A percentile compares a stretch with the other conserved stretches of the same genome.
Evolutionary conservation across 2,888 invertebrate genomes (phyloP).

Genomic region (Alloplasta piceator): DNA sequence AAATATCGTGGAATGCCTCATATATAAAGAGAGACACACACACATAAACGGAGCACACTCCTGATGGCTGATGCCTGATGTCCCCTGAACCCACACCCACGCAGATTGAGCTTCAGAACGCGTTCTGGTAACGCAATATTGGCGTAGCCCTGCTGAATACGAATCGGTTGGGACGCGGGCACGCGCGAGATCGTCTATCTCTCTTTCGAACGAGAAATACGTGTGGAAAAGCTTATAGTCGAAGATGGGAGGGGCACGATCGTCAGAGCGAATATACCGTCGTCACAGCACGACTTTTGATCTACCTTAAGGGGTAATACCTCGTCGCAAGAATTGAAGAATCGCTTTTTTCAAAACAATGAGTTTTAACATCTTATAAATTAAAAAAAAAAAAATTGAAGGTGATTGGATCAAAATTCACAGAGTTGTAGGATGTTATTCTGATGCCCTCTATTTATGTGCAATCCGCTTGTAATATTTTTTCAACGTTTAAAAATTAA

Average conservation of each 20-base stretch:
- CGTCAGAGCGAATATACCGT: slow-evolving; percentile 8
- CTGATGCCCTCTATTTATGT: no score
- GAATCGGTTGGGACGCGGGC: slow-evolving; percentile 73
- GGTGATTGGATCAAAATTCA: no score
- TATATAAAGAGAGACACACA: no score
- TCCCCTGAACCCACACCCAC: slow-evolving; percentile 30
- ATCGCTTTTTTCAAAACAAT: no score
- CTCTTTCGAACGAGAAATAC: slow-evolving; percentile 41
- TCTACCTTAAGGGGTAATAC: background rate
- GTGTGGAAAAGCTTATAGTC: slow-evolving; percentile 45
- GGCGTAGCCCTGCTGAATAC: slow-evolving; percentile 80
- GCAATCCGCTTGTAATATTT: no score
- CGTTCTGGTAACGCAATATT: slow-evolving; percentile 83
- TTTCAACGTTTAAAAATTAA: no score
- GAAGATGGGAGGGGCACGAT: slow-evolving; percentile 33
- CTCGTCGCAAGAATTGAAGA: no score
- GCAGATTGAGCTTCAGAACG: slow-evolving; percentile 78
- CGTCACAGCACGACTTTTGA: slow-evolving; percentile 30
- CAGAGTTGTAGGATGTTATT: no score
- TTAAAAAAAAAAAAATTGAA: no score
- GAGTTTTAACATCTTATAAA: no score
- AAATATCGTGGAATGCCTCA: no score
- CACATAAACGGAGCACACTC: slow-evolving; percentile 36
- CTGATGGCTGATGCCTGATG: slow-evolving; percentile 51
- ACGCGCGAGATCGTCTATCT: slow-evolving; percentile 55